Percentiles rank a stretch among this genome's conserved stretches.
Conservation (phyloP, 2,113 vertebrate species). For the Chaetura pelagica region DNA sequence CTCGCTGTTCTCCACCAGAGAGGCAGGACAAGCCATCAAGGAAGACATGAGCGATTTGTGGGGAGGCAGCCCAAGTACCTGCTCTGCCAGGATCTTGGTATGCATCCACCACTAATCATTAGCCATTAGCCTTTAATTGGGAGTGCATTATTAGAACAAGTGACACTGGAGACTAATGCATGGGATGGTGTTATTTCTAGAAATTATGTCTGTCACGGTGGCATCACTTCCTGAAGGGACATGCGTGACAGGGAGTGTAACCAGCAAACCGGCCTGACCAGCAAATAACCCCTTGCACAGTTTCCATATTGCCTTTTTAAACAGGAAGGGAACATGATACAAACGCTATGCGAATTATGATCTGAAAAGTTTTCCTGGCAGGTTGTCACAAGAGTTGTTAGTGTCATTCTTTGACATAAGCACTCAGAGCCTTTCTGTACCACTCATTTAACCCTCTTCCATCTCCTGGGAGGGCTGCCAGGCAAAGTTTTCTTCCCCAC, state of each 20-base stretch:
- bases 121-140: background rate
- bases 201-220: background rate
- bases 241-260: background rate
- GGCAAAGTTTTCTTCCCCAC: background rate
- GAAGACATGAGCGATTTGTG: background rate
- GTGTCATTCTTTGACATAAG: slow-evolving; percentile 24
- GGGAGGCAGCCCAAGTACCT: background rate
- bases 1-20: background rate
- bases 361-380: slow-evolving; percentile 52
- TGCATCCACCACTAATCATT: background rate
- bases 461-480: fast-evolving
- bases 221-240: slow-evolving; percentile 31
- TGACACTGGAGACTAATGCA: background rate
- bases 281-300: slow-evolving; percentile 23
- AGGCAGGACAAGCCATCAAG: background rate
- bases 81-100: background rate
- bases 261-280: slow-evolving; percentile 24
- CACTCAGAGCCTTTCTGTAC: slow-evolving; percentile 7
- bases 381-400: slow-evolving; percentile 17
- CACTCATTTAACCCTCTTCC: background rate
- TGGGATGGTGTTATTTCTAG: slow-evolving; percentile 21
- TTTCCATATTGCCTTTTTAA: slow-evolving; percentile 46
- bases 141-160: background rate
- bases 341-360: slow-evolving; percentile 33
- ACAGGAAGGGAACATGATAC: slow-evolving; percentile 43